Base-by-base conservation (phyloP, 1,140 invertebrate species). In the Drosophila suzukii region DNA sequence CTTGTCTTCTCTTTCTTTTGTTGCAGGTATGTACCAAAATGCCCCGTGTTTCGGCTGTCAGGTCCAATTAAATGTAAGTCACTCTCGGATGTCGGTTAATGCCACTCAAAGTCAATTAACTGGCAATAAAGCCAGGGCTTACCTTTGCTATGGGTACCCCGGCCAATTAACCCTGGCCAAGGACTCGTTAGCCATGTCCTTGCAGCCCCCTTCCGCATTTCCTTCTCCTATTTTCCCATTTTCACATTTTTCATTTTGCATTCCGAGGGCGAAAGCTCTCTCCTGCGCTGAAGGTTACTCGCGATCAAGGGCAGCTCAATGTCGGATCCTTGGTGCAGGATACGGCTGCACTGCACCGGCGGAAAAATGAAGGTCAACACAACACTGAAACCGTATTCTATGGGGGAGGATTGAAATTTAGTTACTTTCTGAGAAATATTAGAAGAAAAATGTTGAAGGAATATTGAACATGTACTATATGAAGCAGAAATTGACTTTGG, bases 271-370 rank as follows among this genome's bases (percentile, higher is more conserved):
- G 7, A 70, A 60, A 57, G 51, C 66, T 78, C 60, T 60, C 6
- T 15, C 41, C 71, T 46, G 41, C 41, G 51, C 36, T 38, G 73
- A 83, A 79, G 76, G 85, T 74, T 80, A 83, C 51, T 54, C 12
- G 41, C 82, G 82, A 86, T 86, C 82, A 86, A 86, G 82, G 82
- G 82, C 82, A 75, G 78, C 53, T 78, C 75, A 86, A 86, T 86
- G 82, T 75, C 82, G 77, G 77, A 85, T 85, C 82, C 82, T 81
- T 85, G 82, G 41, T 38, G 43, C 39, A 78, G 44, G 61, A 56
- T 44, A 36, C n/a, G 60, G 41, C 30, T 68, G 60, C 46, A 68
- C 13, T 65, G 47, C 32, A 56, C 8, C 2, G 17, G 6, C 8
- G 49, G 1, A 8, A 15, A 38, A 39, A 38, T n/a, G 2, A 38